Evolutionary conservation across 2,113 vertebrate genomes (phyloP), one percentile per base, ranked within the genome.

Genomic region (Willisornis vidua): DNA sequence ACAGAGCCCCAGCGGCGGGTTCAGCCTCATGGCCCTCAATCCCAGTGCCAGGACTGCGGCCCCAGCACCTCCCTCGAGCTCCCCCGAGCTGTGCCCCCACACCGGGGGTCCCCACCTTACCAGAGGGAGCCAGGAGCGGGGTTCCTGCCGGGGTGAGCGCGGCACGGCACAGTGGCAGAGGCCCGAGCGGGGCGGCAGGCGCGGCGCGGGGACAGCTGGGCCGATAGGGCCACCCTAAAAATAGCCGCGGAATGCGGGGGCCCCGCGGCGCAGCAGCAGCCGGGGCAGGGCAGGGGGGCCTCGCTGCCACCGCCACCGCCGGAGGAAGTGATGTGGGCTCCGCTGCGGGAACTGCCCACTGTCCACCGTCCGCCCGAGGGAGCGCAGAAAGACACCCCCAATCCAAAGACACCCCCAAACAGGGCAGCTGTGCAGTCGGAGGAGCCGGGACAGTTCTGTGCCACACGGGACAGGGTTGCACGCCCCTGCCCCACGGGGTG

Each of bases 181-280:
- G 94, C 92, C 57, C 66, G 14, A 5, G 4, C 22, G 87, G 92
- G 93, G 89, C 31, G 2, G 93, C 86, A 85, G 93, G 58, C 93
- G 92, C 93, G 80, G 95, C 86, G 65, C 94, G 39, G 95, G 97
- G 98, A 99, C 99, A 99, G 98, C 98, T 99, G 98, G 97, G 97
- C 94, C 87, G 98, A 98, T 98, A 98, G 72, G 73, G 88, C 88
- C 95, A 85, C 96, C 97, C 97, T 98, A 99, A 98, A 99, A 98
- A 98, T 99, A 99, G 98, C 94, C 41, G 4, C 95, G 89, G 98
- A 98, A 97, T 97, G 97, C 33, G 45, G 95, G 90, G 84, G 85
- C 52, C 96, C 95, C 93, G 67, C 61, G 78, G 65, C 83, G 74
- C 62, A 78, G 95, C 83, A 91, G 85, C 70, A 83, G 89, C 37